phyloP scores from a whole-genome alignment of 2,888 invertebrate genomes.

The Cheilosia scutellata region DNA sequence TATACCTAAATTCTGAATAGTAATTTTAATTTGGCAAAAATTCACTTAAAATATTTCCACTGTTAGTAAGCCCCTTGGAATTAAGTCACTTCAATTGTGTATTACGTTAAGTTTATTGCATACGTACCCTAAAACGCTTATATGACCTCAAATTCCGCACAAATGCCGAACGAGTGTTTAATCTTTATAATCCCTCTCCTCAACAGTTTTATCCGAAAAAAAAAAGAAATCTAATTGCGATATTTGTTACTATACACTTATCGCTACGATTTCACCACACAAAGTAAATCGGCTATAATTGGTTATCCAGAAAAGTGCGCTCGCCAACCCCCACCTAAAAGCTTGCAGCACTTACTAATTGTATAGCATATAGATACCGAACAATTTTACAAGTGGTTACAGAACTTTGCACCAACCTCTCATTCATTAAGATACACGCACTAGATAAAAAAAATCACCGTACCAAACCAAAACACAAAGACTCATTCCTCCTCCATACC shows the following conservation, averaged over 20 bases:
- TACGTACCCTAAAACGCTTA: slow-evolving; percentile 9
- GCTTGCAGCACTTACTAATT: neutral
- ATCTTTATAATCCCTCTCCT: slow-evolving; percentile 73
- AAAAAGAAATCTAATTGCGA: slow-evolving; percentile 53
- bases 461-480: slow-evolving; percentile 21
- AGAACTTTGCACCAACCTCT: slow-evolving; percentile 18
- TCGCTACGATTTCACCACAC: slow-evolving; percentile 24
- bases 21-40: no score
- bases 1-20: no score
- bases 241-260: slow-evolving; percentile 51
- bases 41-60: no score
- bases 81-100: no score
- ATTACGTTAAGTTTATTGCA: neutral
- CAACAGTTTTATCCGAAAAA: slow-evolving; percentile 66
- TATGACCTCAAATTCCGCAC: slow-evolving; percentile 19
- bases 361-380: slow-evolving; percentile 4
- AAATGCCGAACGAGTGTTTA: slow-evolving; percentile 37
- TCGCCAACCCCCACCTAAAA: neutral
- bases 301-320: neutral
- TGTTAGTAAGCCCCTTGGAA: no score
- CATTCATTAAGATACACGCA: slow-evolving; percentile 70
- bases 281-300: neutral
- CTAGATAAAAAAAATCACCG: slow-evolving; percentile 50
- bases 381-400: slow-evolving; percentile 60
- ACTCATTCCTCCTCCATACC: neutral